Conservation (phyloP, 2,113 vertebrate species). For the Vidua chalybeata region DNA sequence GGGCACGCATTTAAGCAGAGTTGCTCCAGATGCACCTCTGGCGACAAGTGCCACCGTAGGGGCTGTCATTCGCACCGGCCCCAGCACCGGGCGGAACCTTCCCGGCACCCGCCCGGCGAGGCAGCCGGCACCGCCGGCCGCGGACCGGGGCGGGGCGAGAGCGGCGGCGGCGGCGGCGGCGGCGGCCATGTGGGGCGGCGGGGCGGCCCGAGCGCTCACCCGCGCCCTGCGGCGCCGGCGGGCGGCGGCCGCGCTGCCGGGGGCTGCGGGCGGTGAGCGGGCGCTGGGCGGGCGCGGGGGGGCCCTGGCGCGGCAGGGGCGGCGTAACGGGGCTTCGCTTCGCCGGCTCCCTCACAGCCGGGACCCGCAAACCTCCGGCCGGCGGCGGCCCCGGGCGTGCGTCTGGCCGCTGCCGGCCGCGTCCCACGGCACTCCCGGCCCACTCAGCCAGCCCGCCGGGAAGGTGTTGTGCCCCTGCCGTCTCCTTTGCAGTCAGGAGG, state of each 20-base stretch:
- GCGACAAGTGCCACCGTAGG: fast-evolving
- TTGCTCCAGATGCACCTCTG: neutral
- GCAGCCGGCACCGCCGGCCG: neutral
- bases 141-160: neutral
- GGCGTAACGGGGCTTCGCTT: neutral
- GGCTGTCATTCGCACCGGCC: fast-evolving
- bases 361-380: no score
- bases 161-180: neutral
- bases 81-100: neutral
- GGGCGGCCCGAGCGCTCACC: neutral
- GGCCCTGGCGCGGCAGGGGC: neutral
- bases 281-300: neutral
- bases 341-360: neutral
- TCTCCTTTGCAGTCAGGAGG: neutral
- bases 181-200: neutral
- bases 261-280: no score
- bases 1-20: neutral
- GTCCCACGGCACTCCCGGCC: neutral
- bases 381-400: no score
- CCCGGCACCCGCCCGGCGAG: neutral
- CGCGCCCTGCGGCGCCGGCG: no score
- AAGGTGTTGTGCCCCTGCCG: fast-evolving
- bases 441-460: neutral
- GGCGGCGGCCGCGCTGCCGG: no score
- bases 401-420: neutral